Evolutionary conservation across 2,888 invertebrate genomes (phyloP), one percentile per base, ranked within the genome.

Genomic region (Cerastoderma edule): DNA sequence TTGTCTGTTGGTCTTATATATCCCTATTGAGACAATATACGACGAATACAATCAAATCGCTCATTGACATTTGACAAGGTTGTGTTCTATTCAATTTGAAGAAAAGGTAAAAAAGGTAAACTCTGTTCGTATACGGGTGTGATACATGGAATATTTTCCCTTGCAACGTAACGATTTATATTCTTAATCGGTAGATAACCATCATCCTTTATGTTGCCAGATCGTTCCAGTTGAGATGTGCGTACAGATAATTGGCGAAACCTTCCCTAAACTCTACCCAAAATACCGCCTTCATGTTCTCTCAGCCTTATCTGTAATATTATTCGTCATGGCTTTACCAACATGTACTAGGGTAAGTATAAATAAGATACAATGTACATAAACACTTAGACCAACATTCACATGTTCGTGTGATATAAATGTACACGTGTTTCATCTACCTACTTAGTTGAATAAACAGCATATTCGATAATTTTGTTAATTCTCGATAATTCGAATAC

Each of bases 341-440:
- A 71, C 70, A n/a, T 71, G 70, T 39, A 71, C 70, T 0, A 54
- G 70, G 22, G 72, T 72, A 66, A 56, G 66, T 56, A 33, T 50
- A 56, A 33, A 16, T n/a, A 10, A 13, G 22, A 50, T 16, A 50
- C 22, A 50, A 6, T n/a, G 13, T 10, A 50, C 22, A 50, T n/a
- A 50, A 6, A 50, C 22, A 16, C 50, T 50, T 50, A 22, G 50
- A 16, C 39, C 39, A 39, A 39, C 39, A 39, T 39, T 39, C 16
- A 8, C 16, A 39, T 10, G 39, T 39, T 39, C 39, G 10, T 39
- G 10, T 39, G 39, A 39, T 39, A 16, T 39, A 16, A 39, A 39
- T 10, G 16, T 16, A 39, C 39, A 39, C 8, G 10, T 8, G 8
- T 39, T 10, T 39, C 10, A 16, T 39, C 16, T 39, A 8, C 8